Base-by-base conservation (phyloP, 2,113 vertebrate genomes). In the Vidua chalybeata region DNA sequence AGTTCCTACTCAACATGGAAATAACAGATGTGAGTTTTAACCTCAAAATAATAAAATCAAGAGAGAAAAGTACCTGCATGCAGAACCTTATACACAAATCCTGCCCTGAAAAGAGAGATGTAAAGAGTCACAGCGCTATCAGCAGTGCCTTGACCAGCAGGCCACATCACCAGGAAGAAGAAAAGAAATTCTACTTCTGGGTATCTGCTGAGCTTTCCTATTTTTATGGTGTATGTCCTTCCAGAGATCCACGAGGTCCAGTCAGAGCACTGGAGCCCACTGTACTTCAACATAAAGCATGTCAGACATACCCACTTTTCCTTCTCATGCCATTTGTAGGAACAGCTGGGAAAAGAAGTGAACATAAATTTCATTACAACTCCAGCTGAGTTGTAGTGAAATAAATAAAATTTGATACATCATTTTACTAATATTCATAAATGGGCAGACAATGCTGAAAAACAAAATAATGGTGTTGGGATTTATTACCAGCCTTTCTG, bases 401-500 rank as follows among this genome's bases (percentile, higher is more conserved):
- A 77, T 35, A 90, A 90, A 90, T 41, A 49, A 45, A 78, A 52
- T 68, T 35, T 61, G 39, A 81, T 84, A 51, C 1, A 3, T 6
- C 9, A 33, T 64, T 96, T 89, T 80, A 79, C 69, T 90, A 73
- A 48, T 55, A 54, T 33, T 66, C 66, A 89, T 61, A 75, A 89
- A 68, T 68, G 35, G 49, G 28, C 28, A 82, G 19, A 79, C 0
- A 7, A 76, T 13, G 18, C 54, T 89, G 78, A 68, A 73, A 85
- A 93, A 19, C 64, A 72, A 87, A 91, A 82, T 62, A 54, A 83
- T 49, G 8, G 23, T 55, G 54, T 68, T 49, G 58, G 43, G 43
- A 83, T 93, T 91, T 87, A 79, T 93, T 90, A 82, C 54, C 31
- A 94, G 74, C 8, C 19, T 91, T 79, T 87, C 64, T 75, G 22